These are phyloP conservation scores for Lordiphosa andalusiaca DNA, from an alignment of 2,888 invertebrate species.

Conservation along the genomic window DNA sequence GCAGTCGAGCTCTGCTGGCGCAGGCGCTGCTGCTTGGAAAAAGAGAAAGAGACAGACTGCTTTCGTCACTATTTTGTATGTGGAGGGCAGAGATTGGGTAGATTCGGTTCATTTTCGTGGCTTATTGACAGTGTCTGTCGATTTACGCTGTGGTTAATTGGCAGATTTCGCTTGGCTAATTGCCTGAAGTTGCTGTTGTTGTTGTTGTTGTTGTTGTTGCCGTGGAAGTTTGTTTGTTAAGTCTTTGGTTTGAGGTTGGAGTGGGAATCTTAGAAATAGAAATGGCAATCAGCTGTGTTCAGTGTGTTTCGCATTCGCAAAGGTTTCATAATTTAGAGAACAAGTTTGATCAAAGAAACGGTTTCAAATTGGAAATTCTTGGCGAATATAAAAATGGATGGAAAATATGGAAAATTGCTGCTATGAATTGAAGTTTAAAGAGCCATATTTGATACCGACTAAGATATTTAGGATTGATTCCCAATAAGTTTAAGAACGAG, in stretches of 20 bases:
- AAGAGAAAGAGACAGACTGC: slow-evolving; percentile 7
- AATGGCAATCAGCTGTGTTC: too few relatives aligned
- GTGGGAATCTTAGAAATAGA: background rate
- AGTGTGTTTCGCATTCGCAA: too few relatives aligned
- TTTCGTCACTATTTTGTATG: slow-evolving; percentile 4
- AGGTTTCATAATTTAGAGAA: too few relatives aligned
- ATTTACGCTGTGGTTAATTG: slow-evolving; percentile 16
- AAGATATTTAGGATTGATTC: too few relatives aligned
- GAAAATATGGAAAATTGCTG: too few relatives aligned
- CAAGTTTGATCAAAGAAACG: too few relatives aligned
- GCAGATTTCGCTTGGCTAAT: slow-evolving; percentile 44
- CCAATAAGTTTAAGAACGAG: too few relatives aligned
- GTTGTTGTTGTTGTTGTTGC: background rate
- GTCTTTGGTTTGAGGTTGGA: slow-evolving; percentile 66
- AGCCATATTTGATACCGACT: too few relatives aligned
- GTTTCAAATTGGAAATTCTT: too few relatives aligned
- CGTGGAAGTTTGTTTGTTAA: slow-evolving; percentile 60
- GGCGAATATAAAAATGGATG: too few relatives aligned
- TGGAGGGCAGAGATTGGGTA: slow-evolving; percentile 7
- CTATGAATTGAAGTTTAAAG: too few relatives aligned
- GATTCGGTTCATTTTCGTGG: slow-evolving; percentile 16
- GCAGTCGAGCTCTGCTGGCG: slow-evolving; percentile 41
- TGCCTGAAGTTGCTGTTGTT: slow-evolving; percentile 35
- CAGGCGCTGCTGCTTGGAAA: slow-evolving; percentile 44
- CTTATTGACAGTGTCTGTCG: slow-evolving; percentile 4